Evolutionary conservation across 2,113 vertebrate species (phyloP).

Genomic region (Phalacrocorax carbo): DNA sequence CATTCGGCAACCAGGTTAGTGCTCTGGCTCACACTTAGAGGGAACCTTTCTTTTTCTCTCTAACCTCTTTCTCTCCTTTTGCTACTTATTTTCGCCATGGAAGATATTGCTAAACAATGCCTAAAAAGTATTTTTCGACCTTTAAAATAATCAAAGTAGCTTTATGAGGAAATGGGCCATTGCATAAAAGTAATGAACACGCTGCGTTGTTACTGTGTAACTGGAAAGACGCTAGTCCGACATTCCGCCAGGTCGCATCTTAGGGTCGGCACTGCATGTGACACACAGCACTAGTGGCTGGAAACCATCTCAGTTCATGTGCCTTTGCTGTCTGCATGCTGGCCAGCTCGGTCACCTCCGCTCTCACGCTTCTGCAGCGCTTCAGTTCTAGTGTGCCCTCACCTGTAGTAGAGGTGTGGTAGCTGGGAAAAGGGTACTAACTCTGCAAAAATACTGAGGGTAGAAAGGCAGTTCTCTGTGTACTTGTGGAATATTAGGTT

Average conservation of each 20-base stretch:
- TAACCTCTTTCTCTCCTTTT: background rate
- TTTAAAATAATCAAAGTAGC: background rate
- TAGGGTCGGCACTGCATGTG: background rate
- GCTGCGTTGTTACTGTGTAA: background rate
- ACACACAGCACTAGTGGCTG: background rate
- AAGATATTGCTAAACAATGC: background rate
- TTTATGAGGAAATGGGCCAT: background rate
- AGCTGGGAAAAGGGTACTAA: background rate
- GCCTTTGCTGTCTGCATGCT: background rate
- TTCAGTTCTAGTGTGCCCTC: background rate
- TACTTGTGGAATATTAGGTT: background rate
- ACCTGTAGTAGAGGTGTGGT: background rate
- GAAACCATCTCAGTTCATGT: background rate
- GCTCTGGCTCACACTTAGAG: background rate
- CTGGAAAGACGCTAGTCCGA: background rate
- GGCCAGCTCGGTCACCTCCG: background rate
- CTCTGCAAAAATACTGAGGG: background rate
- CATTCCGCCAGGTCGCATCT: accelerated
- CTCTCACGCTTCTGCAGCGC: background rate
- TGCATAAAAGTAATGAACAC: background rate
- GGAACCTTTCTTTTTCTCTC: background rate
- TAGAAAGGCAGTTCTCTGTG: background rate
- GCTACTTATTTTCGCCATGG: background rate
- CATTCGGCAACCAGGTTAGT: background rate
- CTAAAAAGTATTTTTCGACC: background rate